phyloP scores from a whole-genome alignment of 1,140 invertebrate genomes.

The Trachymyrmex cornetzi region DNA sequence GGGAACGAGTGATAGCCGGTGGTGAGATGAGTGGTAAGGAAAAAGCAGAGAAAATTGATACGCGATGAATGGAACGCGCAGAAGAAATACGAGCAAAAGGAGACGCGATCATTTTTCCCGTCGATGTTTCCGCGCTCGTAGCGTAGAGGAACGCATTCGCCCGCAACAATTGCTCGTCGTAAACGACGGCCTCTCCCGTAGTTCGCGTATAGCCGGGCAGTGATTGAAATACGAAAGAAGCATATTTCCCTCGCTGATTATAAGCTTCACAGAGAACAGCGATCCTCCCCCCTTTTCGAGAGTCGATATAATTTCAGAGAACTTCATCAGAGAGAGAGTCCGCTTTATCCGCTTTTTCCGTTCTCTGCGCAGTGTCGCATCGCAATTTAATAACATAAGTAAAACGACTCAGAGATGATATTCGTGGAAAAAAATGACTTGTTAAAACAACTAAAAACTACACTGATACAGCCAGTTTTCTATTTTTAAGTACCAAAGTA shows the following conservation, averaged over 20 bases:
- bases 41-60: constrained; percentile 56
- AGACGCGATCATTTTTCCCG: constrained; percentile 75
- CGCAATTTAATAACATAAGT: background rate
- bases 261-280: constrained; percentile 16
- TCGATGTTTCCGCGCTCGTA: constrained; percentile 75
- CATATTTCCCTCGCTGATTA: constrained; percentile 59
- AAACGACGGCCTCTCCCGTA: constrained; percentile 72
- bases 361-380: background rate
- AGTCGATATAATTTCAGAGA: background rate
- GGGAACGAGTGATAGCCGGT: background rate
- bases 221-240: constrained; percentile 83
- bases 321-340: background rate
- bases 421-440: no score
- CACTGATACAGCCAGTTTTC: no score
- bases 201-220: constrained; percentile 51
- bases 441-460: no score
- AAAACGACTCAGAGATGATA: background rate
- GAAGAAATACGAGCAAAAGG: constrained; percentile 47
- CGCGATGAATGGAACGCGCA: constrained; percentile 38
- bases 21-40: constrained; percentile 44
- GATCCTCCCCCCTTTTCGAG: background rate
- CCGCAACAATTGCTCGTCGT: constrained; percentile 83
- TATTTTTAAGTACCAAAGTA: no score
- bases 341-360: background rate
- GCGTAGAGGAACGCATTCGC: constrained; percentile 76